Evolutionary conservation across 2,888 invertebrate species (phyloP), one percentile per base, ranked within the genome.

Genomic region (Drosophila kanekoi): DNA sequence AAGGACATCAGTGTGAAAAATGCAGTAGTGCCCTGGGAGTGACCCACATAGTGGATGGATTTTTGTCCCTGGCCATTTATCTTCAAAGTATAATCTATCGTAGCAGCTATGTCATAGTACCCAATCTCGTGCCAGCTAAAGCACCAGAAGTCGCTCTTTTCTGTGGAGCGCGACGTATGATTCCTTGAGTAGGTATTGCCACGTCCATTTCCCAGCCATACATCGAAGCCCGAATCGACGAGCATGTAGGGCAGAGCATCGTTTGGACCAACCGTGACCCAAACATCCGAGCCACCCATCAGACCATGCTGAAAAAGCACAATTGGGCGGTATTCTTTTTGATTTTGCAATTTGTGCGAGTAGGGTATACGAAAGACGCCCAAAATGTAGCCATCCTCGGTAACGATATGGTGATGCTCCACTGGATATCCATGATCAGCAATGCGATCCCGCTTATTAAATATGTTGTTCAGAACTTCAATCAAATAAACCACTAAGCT

Each of bases 101-200:
- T 77, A 1, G 86, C 73, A 0, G 88, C 38, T 0, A 86, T 63
- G 33, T 85, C 84, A 89, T 96, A 94, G 51, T 95, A 91, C 0
- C 96, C 97, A 93, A 98, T 96, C 92, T 99, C 97, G 86, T 98
- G 97, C 94, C 96, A 98, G 78, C 97, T 97, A 32, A 91, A 91
- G 5, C 72, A 47, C 90, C 91, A 91, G 45, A 89, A 90, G 2
- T 52, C 2, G 0, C 79, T 65, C 23, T 60, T 41, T 0, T 69
- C 35, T 4, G 68, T 10, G 2, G 67, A 66, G 4, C 52, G 38
- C 0, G 35, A 32, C 0, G 72, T 71, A 35, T 87, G 82, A n/a
- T 75, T 77, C 10, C 60, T 72, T 5, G 85, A 80, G 41, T 85
- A 85, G 0, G 77, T 68, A 37, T 82, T 91, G 0, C 91, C 91